Conservation (phyloP, 2,797 vertebrate genomes). For the Hoplostethus mediterraneus region DNA sequence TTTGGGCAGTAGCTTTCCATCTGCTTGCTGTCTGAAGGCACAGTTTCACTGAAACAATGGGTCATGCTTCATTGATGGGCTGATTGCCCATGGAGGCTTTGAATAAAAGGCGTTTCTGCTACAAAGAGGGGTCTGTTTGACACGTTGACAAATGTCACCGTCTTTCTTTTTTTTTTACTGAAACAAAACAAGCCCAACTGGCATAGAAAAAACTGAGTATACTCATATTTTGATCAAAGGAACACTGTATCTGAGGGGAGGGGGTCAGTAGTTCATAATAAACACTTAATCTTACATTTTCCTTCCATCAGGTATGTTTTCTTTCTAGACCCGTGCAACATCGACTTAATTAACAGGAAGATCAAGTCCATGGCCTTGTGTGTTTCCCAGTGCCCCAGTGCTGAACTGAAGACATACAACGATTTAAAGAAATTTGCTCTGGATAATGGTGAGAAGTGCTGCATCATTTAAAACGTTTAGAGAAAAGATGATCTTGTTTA, state of each 20-base stretch:
- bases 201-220: slow-evolving; percentile 20
- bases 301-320: slow-evolving; percentile 90
- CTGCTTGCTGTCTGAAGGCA: slow-evolving; percentile 50
- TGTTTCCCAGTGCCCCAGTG: slow-evolving; percentile 90
- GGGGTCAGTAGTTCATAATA: neutral
- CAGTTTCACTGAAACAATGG: slow-evolving; percentile 75
- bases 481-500: neutral
- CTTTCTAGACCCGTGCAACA: slow-evolving; percentile 96
- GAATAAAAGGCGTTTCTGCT: slow-evolving; percentile 70
- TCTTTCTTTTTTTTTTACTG: slow-evolving; percentile 52
- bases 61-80: slow-evolving; percentile 78
- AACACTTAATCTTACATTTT: slow-evolving; percentile 4
- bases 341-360: slow-evolving; percentile 91
- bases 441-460: slow-evolving; percentile 87
- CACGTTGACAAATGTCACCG: slow-evolving; percentile 65
- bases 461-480: neutral
- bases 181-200: slow-evolving; percentile 31
- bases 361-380: slow-evolving; percentile 94
- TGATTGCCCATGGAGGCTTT: slow-evolving; percentile 71
- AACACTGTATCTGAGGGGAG: neutral
- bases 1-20: slow-evolving; percentile 46
- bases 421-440: slow-evolving; percentile 92
- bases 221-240: neutral
- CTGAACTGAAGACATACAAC: slow-evolving; percentile 84
- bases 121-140: slow-evolving; percentile 78